Evolutionary conservation across 1,140 invertebrate genomes (phyloP).

Genomic region (Mylabris phalerata): DNA sequence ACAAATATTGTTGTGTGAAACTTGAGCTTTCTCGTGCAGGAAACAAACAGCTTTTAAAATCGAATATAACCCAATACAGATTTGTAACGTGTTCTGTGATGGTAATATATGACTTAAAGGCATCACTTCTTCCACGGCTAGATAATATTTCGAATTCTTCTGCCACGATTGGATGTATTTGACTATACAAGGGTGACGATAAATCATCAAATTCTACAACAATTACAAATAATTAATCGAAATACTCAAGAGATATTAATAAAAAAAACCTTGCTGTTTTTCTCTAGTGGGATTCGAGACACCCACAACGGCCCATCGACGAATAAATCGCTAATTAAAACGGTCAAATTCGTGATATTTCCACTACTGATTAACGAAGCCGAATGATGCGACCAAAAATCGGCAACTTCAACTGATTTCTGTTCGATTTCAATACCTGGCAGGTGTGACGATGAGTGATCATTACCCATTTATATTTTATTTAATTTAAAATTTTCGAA

Average conservation of each 20-base stretch:
- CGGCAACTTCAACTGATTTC: conserved; percentile 64
- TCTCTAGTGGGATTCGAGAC: conserved; percentile 59
- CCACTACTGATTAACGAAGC: conserved; percentile 54
- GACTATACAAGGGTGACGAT: conserved; percentile 73
- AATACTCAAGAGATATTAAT: background rate
- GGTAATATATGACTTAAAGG: conserved; percentile 59
- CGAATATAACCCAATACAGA: conserved; percentile 70
- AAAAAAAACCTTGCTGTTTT: conserved; percentile 58
- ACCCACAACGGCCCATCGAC: conserved; percentile 56
- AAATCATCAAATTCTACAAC: conserved; percentile 71
- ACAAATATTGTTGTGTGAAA: conserved; percentile 76
- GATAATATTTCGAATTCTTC: conserved; percentile 61
- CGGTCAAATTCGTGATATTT: conserved; percentile 56
- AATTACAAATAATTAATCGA: conserved; percentile 6
- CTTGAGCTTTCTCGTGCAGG: conserved; percentile 66
- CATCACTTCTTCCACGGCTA: conserved; percentile 69
- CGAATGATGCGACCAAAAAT: conserved; percentile 69
- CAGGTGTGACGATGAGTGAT: conserved; percentile 54
- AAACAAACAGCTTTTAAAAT: conserved; percentile 71
- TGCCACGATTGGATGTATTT: conserved; percentile 74
- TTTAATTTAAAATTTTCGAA: too few relatives aligned
- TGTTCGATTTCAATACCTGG: conserved; percentile 65
- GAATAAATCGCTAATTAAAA: conserved; percentile 63
- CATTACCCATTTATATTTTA: conserved; percentile 59
- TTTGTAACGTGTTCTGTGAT: conserved; percentile 61